Evolutionary conservation across 2,113 vertebrate genomes (phyloP).

Genomic region (Xiphophorus hellerii): DNA sequence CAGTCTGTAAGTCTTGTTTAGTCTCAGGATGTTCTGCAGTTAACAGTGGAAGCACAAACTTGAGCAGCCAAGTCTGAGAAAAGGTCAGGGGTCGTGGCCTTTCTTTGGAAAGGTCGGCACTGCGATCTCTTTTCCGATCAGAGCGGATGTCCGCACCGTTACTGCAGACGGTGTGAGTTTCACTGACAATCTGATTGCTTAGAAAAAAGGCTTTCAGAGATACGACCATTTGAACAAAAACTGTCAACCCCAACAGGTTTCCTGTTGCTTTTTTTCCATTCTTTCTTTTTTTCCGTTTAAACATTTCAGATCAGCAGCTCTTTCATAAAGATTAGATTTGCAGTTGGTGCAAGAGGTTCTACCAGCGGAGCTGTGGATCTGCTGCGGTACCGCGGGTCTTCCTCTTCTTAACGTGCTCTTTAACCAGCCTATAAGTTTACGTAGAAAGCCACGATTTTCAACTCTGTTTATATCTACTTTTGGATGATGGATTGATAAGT

Average conservation of each 20-base stretch:
- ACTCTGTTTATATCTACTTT: no score
- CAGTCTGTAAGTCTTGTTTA: conserved; percentile 1
- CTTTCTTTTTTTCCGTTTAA: background rate
- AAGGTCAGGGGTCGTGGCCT: conserved; percentile 43
- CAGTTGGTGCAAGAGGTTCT: background rate
- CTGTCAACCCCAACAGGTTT: no score
- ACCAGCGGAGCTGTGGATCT: background rate
- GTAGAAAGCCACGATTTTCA: no score
- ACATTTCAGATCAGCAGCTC: background rate
- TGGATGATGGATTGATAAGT: no score
- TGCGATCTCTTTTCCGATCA: background rate
- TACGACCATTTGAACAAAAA: background rate
- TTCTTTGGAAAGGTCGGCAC: conserved; percentile 21
- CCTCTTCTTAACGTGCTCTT: no score
- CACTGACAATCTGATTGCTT: background rate
- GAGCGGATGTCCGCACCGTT: conserved; percentile 14
- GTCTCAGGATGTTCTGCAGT: conserved; percentile 12
- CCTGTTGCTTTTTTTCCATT: no score
- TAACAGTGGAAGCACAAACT: conserved; percentile 1
- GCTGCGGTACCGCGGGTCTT: no score
- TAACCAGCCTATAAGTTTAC: no score
- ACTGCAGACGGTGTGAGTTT: conserved; percentile 4
- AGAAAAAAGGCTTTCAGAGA: background rate
- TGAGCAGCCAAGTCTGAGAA: conserved; percentile 9
- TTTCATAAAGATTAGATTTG: background rate